Conservation (phyloP, 2,113 vertebrate species). For the Micronycteris hirsuta region DNA sequence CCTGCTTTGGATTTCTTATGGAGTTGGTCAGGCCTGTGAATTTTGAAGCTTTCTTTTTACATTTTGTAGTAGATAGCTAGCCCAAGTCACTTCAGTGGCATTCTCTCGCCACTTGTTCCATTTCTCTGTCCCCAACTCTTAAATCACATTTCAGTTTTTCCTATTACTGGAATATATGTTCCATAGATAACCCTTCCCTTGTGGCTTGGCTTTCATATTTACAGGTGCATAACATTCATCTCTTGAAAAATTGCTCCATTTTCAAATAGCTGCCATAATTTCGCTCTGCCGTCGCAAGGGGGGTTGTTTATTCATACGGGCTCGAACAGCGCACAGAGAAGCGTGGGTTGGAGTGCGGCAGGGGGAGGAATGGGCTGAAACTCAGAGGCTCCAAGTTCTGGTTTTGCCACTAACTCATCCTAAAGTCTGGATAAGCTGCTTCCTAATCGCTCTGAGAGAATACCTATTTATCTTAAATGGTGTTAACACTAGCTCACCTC, state of each 20-base stretch:
- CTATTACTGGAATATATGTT: not conserved
- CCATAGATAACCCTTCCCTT: not conserved
- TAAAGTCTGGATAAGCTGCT: not conserved
- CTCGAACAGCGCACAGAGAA: not conserved
- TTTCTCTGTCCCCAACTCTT: not conserved
- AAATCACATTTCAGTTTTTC: conserved; percentile 8
- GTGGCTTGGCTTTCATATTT: conserved; percentile 39
- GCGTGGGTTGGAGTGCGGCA: not conserved
- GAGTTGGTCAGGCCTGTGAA: fast-evolving
- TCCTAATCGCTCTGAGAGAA: not conserved
- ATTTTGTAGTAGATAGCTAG: not conserved
- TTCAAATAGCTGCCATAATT: not conserved
- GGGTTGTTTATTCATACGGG: not conserved
- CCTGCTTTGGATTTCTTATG: not conserved
- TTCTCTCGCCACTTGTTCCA: not conserved
- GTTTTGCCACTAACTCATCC: not conserved
- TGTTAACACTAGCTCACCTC: not conserved
- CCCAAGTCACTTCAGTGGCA: not conserved
- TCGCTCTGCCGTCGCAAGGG: not conserved
- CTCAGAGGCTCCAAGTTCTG: not conserved
- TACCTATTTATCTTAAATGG: not conserved
- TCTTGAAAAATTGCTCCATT: not conserved
- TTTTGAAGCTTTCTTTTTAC: not conserved
- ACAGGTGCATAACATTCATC: not conserved
- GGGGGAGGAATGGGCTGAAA: not conserved